Evolutionary conservation across 2,888 invertebrate genomes (phyloP).

Genomic region (Rhagium mordax): DNA sequence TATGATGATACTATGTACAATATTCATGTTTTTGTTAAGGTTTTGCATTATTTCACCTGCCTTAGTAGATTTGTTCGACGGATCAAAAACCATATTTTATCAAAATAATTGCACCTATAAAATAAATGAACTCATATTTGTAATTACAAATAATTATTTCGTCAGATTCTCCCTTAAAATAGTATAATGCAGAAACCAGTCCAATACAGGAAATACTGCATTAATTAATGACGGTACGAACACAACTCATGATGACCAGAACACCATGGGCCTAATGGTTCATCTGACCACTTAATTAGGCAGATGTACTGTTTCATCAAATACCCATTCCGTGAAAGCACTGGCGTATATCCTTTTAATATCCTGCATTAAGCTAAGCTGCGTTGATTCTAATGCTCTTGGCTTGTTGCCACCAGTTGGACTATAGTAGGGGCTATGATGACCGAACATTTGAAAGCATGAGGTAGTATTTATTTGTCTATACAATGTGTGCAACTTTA

Average conservation of each 20-base stretch:
- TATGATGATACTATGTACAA: no score
- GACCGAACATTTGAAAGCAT: no score
- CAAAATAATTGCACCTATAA: no score
- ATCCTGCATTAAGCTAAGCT: constrained; percentile 18
- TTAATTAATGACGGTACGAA: constrained; percentile 15
- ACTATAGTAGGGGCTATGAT: not conserved
- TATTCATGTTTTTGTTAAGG: no score
- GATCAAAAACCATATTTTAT: no score
- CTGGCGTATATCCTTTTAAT: constrained; percentile 18
- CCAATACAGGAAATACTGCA: constrained; percentile 16
- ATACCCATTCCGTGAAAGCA: not conserved
- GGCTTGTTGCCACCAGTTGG: not conserved
- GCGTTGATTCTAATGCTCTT: constrained; percentile 3
- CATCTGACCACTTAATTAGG: constrained; percentile 19
- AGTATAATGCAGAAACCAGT: constrained; percentile 1
- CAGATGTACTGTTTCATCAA: constrained; percentile 14
- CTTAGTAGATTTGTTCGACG: no score
- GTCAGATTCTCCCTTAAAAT: not conserved
- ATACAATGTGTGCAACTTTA: no score
- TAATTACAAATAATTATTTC: not conserved
- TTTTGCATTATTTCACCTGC: no score
- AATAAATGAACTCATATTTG: no score
- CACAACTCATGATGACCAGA: constrained; percentile 2
- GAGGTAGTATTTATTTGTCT: no score
- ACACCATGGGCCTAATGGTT: constrained; percentile 6